Evolutionary conservation across 2,113 vertebrate genomes (phyloP).

Genomic region (Emydocephalus ijimae): DNA sequence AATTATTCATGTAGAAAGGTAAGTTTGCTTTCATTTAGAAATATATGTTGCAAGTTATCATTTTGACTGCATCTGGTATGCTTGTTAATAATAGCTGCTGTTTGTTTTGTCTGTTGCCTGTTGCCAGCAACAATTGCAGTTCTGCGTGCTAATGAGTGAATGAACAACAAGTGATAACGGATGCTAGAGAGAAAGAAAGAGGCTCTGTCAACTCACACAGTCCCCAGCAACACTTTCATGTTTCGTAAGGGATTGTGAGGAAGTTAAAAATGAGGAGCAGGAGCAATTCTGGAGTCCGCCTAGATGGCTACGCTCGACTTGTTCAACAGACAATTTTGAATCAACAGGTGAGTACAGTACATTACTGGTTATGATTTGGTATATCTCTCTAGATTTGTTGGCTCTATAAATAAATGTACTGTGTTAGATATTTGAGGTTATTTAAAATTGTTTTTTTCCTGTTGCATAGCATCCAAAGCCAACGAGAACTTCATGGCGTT

Average conservation of each 20-base stretch:
- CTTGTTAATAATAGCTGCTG: constrained; percentile 33
- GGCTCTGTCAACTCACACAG: background rate
- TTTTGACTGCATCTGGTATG: background rate
- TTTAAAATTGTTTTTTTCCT: background rate
- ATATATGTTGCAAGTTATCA: background rate
- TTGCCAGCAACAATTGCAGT: constrained; percentile 24
- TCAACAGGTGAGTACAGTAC: constrained; percentile 79
- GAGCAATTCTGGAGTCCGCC: constrained; percentile 92
- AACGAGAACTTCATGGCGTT: background rate
- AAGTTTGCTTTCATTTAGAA: background rate
- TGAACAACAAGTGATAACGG: background rate
- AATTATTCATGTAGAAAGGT: background rate
- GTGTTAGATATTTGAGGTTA: background rate
- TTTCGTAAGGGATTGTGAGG: background rate
- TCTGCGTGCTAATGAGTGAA: background rate
- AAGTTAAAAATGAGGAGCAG: constrained; percentile 84
- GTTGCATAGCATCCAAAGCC: background rate
- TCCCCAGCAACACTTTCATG: background rate
- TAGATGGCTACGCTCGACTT: constrained; percentile 89
- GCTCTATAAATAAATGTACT: background rate
- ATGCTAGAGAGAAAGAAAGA: background rate
- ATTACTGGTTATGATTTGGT: background rate
- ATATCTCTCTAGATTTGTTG: background rate
- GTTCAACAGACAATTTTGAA: constrained; percentile 91
- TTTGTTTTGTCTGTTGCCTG: constrained; percentile 33